A percentile compares a stretch with the other conserved stretches of the same genome.
phyloP scores from a whole-genome alignment of 2,888 invertebrate species.

The Orgyia antiqua region DNA sequence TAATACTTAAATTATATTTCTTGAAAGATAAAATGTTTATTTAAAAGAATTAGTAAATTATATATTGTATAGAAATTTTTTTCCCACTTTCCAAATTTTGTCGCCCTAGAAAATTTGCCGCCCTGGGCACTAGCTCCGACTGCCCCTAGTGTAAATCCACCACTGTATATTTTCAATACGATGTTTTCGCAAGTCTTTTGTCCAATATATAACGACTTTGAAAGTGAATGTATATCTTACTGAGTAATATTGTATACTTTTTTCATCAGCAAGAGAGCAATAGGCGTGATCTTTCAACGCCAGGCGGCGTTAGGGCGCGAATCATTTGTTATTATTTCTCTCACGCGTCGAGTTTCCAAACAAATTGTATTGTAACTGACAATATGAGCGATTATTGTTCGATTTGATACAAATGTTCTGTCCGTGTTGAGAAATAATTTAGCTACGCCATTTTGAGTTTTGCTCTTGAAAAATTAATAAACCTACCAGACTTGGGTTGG shows the following conservation, averaged over 20 bases:
- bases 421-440: slow-evolving; percentile 26
- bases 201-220: too few species aligned
- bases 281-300: slow-evolving; percentile 78
- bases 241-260: slow-evolving; percentile 43
- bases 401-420: slow-evolving; percentile 63
- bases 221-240: slow-evolving; percentile 25
- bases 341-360: slow-evolving; percentile 73
- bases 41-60: too few species aligned
- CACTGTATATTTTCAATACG: too few species aligned
- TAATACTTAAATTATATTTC: too few species aligned
- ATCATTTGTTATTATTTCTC: slow-evolving; percentile 78
- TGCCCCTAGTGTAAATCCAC: too few species aligned
- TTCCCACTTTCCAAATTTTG: too few species aligned
- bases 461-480: background rate
- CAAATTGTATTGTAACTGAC: slow-evolving; percentile 78
- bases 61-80: too few species aligned
- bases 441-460: slow-evolving; percentile 1
- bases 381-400: slow-evolving; percentile 76
- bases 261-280: slow-evolving; percentile 72
- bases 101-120: too few species aligned
- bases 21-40: too few species aligned
- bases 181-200: too few species aligned
- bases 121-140: too few species aligned
- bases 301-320: slow-evolving; percentile 75
- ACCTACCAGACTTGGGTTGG: too few species aligned